Base-by-base conservation (phyloP, 2,797 vertebrate species). In the Melanotaenia maccullochi region DNA sequence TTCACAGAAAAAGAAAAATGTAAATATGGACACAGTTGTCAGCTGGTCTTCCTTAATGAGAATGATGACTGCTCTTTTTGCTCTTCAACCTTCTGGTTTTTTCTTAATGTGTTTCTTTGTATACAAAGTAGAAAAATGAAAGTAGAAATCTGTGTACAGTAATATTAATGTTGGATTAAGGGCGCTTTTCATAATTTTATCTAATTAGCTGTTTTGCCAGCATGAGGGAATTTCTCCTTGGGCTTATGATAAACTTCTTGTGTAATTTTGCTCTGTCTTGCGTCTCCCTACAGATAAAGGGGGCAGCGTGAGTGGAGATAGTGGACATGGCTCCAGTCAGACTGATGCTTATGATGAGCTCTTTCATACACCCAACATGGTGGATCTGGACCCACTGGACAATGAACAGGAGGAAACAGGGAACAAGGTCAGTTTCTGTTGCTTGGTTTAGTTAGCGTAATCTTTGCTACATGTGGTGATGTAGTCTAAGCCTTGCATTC, bases 261-360 rank as follows among this genome's bases (percentile, higher is more conserved):
- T 64, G 33, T 81, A 59, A 79, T 75, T 76, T 35, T 35, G 11
- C 49, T 72, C 18, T 65, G 25, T 78, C 22, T 32, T 72, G 38
- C 70, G 38, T 55, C 40, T 75, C 54, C 36, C 49, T 72, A 35
- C 90, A 90, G 96, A 96, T 58, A 96, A 96, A 82, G 84, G 93
- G 4, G 90, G 73, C 85, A 95, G 94, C 84, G 72, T 92, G 49
- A 88, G 93, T 38, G 88, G 91, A 68, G 95, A 93, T 66, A 96
- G 96, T 69, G 88, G 92, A 24, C 94, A 93, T 11, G 92, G 94
- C 16, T 94, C 92, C 76, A 84, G 83, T 71, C 91, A 93, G 25
- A 92, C 76, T 24, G 96, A 96, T 78, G 93, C 88, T 67, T 99
- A 99, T 0, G 96, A 99, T 70, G 96, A 97, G 78, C 96, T 99